These are phyloP conservation scores for Limnephilus auricula DNA, from an alignment of 2,888 invertebrate species.

Conservation along the genomic window DNA sequence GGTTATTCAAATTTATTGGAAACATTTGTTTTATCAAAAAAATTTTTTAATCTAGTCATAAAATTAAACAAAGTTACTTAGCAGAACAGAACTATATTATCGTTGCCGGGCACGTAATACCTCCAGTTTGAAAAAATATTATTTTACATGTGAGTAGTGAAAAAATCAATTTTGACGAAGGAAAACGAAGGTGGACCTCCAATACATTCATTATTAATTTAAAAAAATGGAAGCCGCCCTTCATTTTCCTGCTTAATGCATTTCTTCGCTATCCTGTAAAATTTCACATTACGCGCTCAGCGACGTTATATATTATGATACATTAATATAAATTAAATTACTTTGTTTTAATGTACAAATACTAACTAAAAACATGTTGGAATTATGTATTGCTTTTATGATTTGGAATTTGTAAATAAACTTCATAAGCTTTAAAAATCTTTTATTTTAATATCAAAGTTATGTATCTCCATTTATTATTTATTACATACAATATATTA, in stretches of 20 bases:
- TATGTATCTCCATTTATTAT: background rate
- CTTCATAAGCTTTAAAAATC: constrained; percentile 15
- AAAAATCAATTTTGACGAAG: no score
- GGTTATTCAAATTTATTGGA: background rate
- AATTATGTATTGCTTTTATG: background rate
- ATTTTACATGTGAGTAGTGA: no score
- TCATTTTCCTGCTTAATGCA: no score
- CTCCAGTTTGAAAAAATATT: no score
- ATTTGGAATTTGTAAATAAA: constrained; percentile 61
- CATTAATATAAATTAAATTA: background rate
- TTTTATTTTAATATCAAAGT: constrained; percentile 7
- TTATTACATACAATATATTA: no score
- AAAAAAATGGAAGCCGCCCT: no score
- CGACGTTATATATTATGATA: background rate
- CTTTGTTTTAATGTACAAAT: background rate
- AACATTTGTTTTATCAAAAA: background rate
- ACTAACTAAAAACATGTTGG: background rate
- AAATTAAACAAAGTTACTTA: background rate
- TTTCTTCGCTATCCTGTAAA: no score
- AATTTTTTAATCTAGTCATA: constrained; percentile 18
- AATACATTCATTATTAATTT: no score
- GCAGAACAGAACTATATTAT: background rate
- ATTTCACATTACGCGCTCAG: no score
- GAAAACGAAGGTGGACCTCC: no score
- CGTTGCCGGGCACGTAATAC: no score